These are phyloP conservation scores for Phrynocephalus vlangalii DNA, from an alignment of 2,797 vertebrate genomes.

Conservation along the genomic window DNA sequence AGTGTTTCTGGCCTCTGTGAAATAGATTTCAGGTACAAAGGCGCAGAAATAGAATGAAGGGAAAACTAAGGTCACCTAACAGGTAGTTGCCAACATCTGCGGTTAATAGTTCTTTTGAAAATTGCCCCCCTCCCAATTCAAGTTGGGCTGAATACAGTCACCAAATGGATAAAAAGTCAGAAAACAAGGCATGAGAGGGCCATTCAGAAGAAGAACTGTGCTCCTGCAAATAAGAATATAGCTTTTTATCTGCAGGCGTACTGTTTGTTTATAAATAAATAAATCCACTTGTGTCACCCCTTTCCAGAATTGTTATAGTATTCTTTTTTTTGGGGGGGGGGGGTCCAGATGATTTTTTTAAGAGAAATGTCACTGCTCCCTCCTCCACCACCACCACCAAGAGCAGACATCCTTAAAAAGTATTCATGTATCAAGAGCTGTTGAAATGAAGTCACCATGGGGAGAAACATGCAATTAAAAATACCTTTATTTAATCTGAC, in stretches of 20 bases:
- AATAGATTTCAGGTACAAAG: slow-evolving; percentile 6
- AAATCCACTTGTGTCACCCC: too few species aligned
- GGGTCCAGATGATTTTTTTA: too few species aligned
- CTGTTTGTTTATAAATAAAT: background rate
- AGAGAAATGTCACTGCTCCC: background rate
- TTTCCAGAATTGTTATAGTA: background rate
- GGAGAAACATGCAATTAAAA: background rate
- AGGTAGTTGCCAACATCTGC: background rate
- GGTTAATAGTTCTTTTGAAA: slow-evolving; percentile 17
- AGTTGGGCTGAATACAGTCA: background rate
- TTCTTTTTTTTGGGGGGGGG: too few species aligned
- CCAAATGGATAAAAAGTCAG: background rate
- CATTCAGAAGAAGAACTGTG: background rate
- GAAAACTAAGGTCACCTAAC: slow-evolving; percentile 7
- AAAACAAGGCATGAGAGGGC: background rate
- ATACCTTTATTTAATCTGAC: background rate
- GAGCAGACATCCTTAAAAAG: background rate
- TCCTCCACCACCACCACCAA: background rate
- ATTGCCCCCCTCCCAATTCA: background rate
- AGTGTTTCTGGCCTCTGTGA: slow-evolving; percentile 7
- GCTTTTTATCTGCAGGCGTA: background rate
- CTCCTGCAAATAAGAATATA: background rate
- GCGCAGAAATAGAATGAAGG: slow-evolving; percentile 8
- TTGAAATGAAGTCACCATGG: background rate
- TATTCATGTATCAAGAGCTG: background rate